phyloP scores from a whole-genome alignment of 2,113 vertebrate genomes.

The Phalacrocorax pelagicus region DNA sequence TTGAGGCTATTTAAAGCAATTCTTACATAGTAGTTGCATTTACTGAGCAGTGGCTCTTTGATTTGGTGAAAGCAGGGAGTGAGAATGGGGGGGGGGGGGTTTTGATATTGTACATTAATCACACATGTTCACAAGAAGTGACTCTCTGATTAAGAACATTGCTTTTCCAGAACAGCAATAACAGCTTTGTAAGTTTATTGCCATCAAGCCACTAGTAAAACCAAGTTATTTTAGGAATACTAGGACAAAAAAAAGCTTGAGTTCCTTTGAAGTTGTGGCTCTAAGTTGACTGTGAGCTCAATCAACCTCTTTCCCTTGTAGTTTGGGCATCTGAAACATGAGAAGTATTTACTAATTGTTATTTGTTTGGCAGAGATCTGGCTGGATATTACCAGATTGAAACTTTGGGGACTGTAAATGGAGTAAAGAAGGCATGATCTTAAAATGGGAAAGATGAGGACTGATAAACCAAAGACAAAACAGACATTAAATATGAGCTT shows the following conservation, averaged over 20 bases:
- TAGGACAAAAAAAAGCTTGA: not conserved
- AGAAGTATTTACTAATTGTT: not conserved
- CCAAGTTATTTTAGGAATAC: not conserved
- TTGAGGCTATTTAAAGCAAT: not conserved
- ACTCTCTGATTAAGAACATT: not conserved
- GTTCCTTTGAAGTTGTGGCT: not conserved
- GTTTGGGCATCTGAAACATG: not conserved
- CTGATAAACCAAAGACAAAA: not conserved
- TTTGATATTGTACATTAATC: not conserved
- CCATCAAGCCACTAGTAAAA: not conserved
- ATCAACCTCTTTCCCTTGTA: not conserved
- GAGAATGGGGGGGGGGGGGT: too few species aligned
- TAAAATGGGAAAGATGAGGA: not conserved
- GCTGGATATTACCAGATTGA: not conserved
- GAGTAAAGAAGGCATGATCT: not conserved
- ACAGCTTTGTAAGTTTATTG: not conserved
- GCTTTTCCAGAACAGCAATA: not conserved
- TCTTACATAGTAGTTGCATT: not conserved
- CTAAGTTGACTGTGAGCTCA: not conserved
- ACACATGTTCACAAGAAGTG: not conserved
- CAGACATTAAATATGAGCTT: not conserved
- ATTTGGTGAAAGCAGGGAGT: not conserved
- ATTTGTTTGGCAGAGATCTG: not conserved
- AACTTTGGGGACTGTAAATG: not conserved
- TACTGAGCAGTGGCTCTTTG: not conserved